phyloP scores from a whole-genome alignment of 1,140 invertebrate genomes.

The Arctopsyche grandis region DNA sequence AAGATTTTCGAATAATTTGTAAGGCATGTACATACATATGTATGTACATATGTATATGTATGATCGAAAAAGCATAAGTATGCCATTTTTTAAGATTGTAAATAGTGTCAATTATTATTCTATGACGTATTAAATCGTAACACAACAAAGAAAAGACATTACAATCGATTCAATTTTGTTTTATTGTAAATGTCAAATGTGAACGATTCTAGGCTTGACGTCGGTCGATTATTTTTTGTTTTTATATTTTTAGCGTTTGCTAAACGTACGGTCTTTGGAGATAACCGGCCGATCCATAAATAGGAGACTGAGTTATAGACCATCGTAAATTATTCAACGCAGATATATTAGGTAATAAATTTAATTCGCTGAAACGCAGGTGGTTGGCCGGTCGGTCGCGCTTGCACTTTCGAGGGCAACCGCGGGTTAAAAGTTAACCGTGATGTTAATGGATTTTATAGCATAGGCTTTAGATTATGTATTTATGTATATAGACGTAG shows the following conservation, averaged over 20 bases:
- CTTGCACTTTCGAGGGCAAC: background rate
- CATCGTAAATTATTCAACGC: conserved; percentile 1
- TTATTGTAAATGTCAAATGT: too few species aligned
- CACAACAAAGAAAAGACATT: too few species aligned
- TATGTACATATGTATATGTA: background rate
- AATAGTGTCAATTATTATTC: background rate
- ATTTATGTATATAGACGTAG: background rate
- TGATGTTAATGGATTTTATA: too few species aligned
- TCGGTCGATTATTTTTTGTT: too few species aligned
- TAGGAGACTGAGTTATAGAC: background rate
- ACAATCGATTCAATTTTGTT: too few species aligned
- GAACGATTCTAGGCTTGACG: too few species aligned
- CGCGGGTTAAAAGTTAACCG: too few species aligned
- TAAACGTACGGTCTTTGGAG: background rate
- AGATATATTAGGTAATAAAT: conserved; percentile 2
- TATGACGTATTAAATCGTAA: too few species aligned
- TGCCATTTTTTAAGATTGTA: background rate
- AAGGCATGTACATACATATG: background rate
- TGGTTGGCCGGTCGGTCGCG: background rate
- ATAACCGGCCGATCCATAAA: background rate
- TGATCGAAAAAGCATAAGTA: background rate
- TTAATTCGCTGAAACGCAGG: conserved; percentile 2
- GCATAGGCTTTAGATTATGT: too few species aligned
- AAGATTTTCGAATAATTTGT: too few species aligned
- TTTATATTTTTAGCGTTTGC: too few species aligned